These are phyloP conservation scores for Zeuzera pyrina DNA, from an alignment of 2,888 invertebrate genomes.

Conservation along the genomic window DNA sequence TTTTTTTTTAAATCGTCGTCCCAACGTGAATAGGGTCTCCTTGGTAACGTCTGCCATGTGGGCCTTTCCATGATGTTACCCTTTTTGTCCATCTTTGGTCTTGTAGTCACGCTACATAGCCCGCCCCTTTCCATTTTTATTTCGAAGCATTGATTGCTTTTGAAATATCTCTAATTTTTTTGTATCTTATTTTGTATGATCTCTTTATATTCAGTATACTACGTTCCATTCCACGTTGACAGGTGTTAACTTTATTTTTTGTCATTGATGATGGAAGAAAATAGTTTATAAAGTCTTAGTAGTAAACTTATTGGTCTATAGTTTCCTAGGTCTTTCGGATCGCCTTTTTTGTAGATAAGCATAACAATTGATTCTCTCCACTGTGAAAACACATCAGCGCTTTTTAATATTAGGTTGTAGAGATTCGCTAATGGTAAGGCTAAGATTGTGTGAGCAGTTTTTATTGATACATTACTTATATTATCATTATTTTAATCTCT, in stretches of 20 bases:
- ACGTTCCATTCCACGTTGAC: neutral
- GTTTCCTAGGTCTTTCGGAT: slow-evolving; percentile 10
- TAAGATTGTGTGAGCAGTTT: neutral
- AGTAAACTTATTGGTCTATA: slow-evolving; percentile 15
- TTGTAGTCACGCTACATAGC: neutral
- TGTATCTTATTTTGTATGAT: too few relatives aligned
- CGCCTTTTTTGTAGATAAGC: slow-evolving; percentile 12
- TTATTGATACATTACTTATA: neutral
- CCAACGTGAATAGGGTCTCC: neutral
- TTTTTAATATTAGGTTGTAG: slow-evolving; percentile 2
- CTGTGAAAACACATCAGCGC: slow-evolving; percentile 8
- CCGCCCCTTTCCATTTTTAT: neutral
- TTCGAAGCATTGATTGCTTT: neutral
- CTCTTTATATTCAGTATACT: neutral
- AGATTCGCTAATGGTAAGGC: neutral
- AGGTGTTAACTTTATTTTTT: neutral
- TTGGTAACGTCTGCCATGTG: neutral
- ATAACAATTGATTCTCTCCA: slow-evolving; percentile 13
- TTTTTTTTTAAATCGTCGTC: neutral
- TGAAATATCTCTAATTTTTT: neutral
- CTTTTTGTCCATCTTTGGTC: neutral
- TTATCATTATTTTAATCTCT: neutral
- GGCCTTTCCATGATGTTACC: neutral
- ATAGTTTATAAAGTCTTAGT: slow-evolving; percentile 12
- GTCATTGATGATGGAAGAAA: slow-evolving; percentile 9